These are phyloP conservation scores for Hydrozoanthus gracilis DNA, from an alignment of 92 coral and sea anemone genomes.

Conservation along the genomic window DNA sequence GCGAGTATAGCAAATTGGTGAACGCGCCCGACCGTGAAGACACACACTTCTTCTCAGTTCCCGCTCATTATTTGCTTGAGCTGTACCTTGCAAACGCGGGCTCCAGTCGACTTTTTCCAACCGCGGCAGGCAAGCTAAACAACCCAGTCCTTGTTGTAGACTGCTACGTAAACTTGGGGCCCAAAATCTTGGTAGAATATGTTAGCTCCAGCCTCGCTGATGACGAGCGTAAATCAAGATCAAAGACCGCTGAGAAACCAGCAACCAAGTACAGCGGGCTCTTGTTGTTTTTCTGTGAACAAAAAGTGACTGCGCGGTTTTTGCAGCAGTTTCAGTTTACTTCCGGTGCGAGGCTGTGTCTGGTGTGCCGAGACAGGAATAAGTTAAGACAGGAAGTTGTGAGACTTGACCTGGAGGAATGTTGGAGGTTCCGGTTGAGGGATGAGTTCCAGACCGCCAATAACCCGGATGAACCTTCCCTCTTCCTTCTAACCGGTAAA, in stretches of 20 bases:
- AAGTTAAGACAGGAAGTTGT: conserved; percentile 96
- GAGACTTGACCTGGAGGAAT: conserved; percentile 95
- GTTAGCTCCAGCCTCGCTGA: conserved; percentile 65
- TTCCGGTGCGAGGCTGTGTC: conserved; percentile 92
- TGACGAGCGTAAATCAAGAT: conserved; percentile 60
- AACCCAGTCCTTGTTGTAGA: conserved; percentile 85
- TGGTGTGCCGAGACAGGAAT: conserved; percentile 95
- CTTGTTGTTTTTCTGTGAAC: conserved; percentile 78
- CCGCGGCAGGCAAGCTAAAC: conserved; percentile 77
- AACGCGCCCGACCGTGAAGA: conserved; percentile 94
- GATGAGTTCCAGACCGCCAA: conserved; percentile 98
- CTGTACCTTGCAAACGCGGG: conserved; percentile 85
- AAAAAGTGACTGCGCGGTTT: conserved; percentile 78
- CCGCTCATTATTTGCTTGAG: conserved; percentile 94
- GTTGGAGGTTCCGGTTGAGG: conserved; percentile 95
- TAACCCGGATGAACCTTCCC: conserved; percentile 87
- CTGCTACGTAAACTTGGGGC: conserved; percentile 92
- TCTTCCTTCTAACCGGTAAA: conserved; percentile 92
- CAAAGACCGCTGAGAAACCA: conserved; percentile 61
- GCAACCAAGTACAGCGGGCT: conserved; percentile 87
- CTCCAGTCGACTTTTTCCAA: conserved; percentile 83
- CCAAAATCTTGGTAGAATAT: conserved; percentile 83
- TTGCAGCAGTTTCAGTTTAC: conserved; percentile 88
- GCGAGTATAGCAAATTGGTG: conserved; percentile 69
- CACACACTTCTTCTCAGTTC: conserved; percentile 82